Base-by-base conservation (phyloP, 2,797 vertebrate species). In the Acanthurus leucopareius region DNA sequence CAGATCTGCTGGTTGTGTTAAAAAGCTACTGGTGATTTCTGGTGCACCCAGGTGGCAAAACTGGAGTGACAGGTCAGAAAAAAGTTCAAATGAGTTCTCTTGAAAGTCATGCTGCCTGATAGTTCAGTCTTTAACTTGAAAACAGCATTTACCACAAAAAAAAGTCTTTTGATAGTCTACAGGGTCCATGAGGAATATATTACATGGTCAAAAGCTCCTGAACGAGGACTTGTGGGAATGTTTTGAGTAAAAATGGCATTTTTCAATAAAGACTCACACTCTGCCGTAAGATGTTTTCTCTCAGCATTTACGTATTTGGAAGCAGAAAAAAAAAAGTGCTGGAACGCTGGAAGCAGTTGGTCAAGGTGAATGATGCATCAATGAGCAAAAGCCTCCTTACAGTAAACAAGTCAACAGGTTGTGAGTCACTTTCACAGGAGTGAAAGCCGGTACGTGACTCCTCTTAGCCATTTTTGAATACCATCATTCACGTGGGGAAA, bases 321-420 rank as follows among this genome's bases (percentile, higher is more conserved):
- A 47, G 47, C 11, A 20, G 45, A 25, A 47, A 63, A 69, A 32
- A 28, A n/a, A 58, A 17, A 22, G 42, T 48, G 22, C 40, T 11
- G 54, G 17, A 16, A 58, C 1, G 51, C 15, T 35, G 47, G n/a
- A 17, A 71, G 60, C 45, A 76, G 71, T 13, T 45, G 42, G 22
- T 73, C 77, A 52, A 83, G 58, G 63, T 77, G 76, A 84, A 48
- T 70, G 67, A 84, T 47, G 64, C 77, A 71, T 77, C 62, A 44
- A 25, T 61, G 57, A 74, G 57, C 49, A 28, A 58, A 83, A 52
- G 17, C 47, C 66, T 52, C 14, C 20, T 61, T 16, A 69, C 49
- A 48, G 49, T 54, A 68, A 88, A 87, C 59, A 73, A 72, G 69
- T 70, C 69, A 84, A 56, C 69, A 75, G 69, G 64, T 80, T 70